Percentiles rank a stretch among this genome's conserved stretches.
phyloP scores from a whole-genome alignment of 2,888 invertebrate species.

The Biston betularia region DNA sequence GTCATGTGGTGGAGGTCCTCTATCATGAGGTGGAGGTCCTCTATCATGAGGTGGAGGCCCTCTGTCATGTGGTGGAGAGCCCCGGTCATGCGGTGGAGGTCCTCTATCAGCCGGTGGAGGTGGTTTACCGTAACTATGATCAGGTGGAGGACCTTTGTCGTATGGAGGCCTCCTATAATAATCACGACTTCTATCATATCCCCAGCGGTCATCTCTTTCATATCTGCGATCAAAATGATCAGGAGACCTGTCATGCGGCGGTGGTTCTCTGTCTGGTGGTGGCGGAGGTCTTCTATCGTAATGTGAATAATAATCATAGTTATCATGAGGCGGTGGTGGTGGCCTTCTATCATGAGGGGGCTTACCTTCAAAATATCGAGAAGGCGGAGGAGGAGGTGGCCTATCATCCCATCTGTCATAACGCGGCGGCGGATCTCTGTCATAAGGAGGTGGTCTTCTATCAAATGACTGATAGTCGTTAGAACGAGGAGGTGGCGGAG shows the following conservation, averaged over 20 bases:
- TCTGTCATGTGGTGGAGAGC: constrained; percentile 30
- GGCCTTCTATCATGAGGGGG: constrained; percentile 36
- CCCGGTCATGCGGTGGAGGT: constrained; percentile 31
- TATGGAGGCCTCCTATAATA: constrained; percentile 4
- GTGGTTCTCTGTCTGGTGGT: constrained; percentile 16
- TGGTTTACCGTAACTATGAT: constrained; percentile 3
- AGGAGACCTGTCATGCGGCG: constrained; percentile 27
- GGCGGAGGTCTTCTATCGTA: constrained; percentile 27
- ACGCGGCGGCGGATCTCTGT: constrained; percentile 23
- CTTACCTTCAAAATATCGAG: constrained; percentile 25
- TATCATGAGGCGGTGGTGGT: constrained; percentile 37
- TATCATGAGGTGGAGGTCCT: too few relatives aligned
- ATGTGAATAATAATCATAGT: constrained; percentile 21
- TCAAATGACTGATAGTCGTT: constrained; percentile 4
- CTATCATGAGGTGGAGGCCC: constrained; percentile 39
- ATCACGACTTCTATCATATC: constrained; percentile 5
- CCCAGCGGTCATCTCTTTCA: constrained; percentile 18
- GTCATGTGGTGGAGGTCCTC: constrained; percentile 6
- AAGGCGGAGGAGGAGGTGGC: constrained; percentile 34
- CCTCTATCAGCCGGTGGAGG: too few relatives aligned
- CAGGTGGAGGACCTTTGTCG: constrained; percentile 4
- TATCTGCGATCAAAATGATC: constrained; percentile 24
- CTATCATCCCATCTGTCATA: constrained; percentile 26
- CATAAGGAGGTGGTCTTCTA: constrained; percentile 6
- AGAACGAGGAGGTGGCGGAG: constrained; percentile 11